These are phyloP conservation scores for Autographa gamma DNA, from an alignment of 2,888 invertebrate species.

Conservation along the genomic window DNA sequence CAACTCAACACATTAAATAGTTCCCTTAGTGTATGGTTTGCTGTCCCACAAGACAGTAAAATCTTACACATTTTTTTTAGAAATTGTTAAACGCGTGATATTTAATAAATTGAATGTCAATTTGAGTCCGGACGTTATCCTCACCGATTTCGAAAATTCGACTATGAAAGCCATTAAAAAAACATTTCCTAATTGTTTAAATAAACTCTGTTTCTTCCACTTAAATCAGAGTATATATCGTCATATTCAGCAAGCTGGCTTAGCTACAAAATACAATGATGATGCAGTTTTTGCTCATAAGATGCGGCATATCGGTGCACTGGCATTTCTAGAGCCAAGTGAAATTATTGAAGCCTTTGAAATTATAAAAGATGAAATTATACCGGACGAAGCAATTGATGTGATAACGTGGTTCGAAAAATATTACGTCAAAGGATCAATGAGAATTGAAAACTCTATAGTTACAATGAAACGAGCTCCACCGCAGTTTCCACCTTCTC, in stretches of 20 bases:
- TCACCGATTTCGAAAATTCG: slow-evolving; percentile 6
- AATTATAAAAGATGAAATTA: slow-evolving; percentile 7
- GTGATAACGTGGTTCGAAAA: not conserved
- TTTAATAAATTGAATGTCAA: slow-evolving; percentile 9
- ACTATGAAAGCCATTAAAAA: slow-evolving; percentile 11
- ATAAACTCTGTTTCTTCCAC: slow-evolving; percentile 19
- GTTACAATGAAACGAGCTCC: not conserved
- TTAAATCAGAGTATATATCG: slow-evolving; percentile 26
- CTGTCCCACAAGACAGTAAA: slow-evolving; percentile 16
- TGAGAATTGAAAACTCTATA: not conserved
- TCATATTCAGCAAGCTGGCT: slow-evolving; percentile 21
- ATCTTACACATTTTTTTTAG: slow-evolving; percentile 12
- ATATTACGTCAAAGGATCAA: not conserved
- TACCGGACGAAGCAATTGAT: not conserved
- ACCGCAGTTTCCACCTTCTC: not conserved
- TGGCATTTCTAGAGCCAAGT: slow-evolving; percentile 15
- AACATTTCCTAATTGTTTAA: slow-evolving; percentile 7
- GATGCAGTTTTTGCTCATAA: slow-evolving; percentile 18
- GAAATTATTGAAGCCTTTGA: not conserved
- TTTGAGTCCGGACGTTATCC: slow-evolving; percentile 4
- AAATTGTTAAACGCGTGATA: slow-evolving; percentile 5
- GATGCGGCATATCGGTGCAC: slow-evolving; percentile 9
- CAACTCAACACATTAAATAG: slow-evolving; percentile 13
- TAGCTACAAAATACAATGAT: slow-evolving; percentile 17
- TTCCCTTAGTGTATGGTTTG: slow-evolving; percentile 13